phyloP scores from a whole-genome alignment of 1,140 invertebrate species.

The Galleria mellonella region DNA sequence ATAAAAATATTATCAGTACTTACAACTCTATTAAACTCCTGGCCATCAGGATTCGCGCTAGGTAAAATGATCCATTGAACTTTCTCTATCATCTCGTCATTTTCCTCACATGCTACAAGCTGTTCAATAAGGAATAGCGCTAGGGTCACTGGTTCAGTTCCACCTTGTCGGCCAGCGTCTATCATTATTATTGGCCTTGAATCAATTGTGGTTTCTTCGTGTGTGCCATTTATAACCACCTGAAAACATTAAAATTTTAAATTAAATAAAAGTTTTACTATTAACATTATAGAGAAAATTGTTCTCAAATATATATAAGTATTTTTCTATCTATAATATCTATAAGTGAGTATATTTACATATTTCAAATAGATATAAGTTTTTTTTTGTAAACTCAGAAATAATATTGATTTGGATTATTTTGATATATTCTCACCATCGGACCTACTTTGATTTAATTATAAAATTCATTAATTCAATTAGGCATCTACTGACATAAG shows the following conservation, averaged over 20 bases:
- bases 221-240: constrained; percentile 18
- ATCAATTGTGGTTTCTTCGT: constrained; percentile 1
- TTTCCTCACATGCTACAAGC: constrained; percentile 43
- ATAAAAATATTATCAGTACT: constrained; percentile 17
- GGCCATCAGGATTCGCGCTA: constrained; percentile 49
- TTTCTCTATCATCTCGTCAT: constrained; percentile 32
- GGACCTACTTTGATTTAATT: too few species aligned
- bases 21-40: constrained; percentile 43
- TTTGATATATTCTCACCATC: too few species aligned
- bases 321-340: too few species aligned
- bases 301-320: too few species aligned
- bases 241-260: constrained; percentile 4
- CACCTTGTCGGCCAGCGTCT: constrained; percentile 49
- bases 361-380: too few species aligned
- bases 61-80: constrained; percentile 52
- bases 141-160: constrained; percentile 27
- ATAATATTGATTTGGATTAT: too few species aligned
- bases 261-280: too few species aligned
- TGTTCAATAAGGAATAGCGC: constrained; percentile 47
- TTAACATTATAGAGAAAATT: background rate
- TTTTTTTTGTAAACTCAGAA: too few species aligned
- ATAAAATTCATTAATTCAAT: too few species aligned
- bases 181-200: constrained; percentile 32
- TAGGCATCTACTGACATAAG: too few species aligned
- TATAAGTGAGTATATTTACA: too few species aligned